Evolutionary conservation across 2,113 vertebrate species (phyloP).

Genomic region (Anas platyrhynchos): DNA sequence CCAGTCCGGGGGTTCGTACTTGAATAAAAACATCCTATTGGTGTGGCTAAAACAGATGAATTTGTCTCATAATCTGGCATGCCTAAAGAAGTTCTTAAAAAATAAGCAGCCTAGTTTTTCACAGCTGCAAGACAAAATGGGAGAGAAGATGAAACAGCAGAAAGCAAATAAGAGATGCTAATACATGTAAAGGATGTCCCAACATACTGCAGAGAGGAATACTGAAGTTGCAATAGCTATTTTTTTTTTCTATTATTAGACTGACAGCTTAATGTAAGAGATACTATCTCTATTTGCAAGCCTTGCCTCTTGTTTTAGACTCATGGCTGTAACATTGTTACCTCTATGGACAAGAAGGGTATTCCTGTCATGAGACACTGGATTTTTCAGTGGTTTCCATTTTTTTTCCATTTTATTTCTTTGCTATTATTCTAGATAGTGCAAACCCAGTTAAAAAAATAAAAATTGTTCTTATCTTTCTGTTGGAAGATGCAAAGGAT

Average conservation of each 20-base stretch:
- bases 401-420: not conserved
- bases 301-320: not conserved
- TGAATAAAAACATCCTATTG: rapidly evolving
- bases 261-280: not conserved
- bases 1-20: not conserved
- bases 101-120: not conserved
- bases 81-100: not conserved
- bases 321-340: not conserved
- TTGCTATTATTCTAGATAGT: not conserved
- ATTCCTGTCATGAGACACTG: not conserved
- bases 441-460: not conserved
- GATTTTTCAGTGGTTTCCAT: not conserved
- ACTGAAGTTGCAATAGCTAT: not conserved
- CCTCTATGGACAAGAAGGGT: not conserved
- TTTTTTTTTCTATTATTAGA: not conserved
- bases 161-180: not conserved
- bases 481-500: not conserved
- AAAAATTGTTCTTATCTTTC: not conserved
- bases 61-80: not conserved
- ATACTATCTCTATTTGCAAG: not conserved
- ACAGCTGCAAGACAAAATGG: not conserved
- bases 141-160: not conserved
- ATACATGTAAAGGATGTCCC: not conserved
- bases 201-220: not conserved
- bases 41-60: not conserved